These are phyloP conservation scores for Apotomis turbidana DNA, from an alignment of 2,888 invertebrate genomes.

Conservation along the genomic window DNA sequence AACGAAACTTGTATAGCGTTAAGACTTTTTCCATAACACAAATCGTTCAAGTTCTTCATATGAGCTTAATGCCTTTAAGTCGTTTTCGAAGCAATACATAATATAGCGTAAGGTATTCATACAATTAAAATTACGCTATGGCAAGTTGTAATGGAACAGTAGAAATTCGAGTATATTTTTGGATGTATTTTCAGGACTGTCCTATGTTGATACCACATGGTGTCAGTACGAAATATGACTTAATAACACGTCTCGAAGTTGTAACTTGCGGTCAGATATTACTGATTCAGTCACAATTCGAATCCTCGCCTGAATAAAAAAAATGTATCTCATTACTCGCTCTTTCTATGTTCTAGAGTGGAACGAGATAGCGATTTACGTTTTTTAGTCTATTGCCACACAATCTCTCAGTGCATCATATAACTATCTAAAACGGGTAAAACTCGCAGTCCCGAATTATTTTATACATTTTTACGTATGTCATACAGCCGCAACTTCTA, in stretches of 20 bases:
- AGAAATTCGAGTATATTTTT: neutral
- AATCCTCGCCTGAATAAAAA: constrained; percentile 7
- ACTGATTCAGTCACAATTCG: constrained; percentile 45
- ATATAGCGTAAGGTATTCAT: too few species aligned
- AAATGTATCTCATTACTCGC: constrained; percentile 8
- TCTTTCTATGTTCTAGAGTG: neutral
- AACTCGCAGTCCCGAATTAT: too few species aligned
- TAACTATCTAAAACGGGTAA: too few species aligned
- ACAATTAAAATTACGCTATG: too few species aligned
- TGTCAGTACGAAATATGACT: constrained; percentile 54
- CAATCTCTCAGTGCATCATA: neutral
- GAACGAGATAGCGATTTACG: neutral
- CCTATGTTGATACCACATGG: constrained; percentile 48
- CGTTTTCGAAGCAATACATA: too few species aligned
- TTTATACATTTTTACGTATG: too few species aligned
- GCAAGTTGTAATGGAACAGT: too few species aligned
- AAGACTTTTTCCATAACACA: too few species aligned
- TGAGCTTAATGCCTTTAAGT: too few species aligned
- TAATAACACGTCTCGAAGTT: constrained; percentile 63
- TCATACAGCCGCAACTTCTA: too few species aligned
- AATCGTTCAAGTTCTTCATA: too few species aligned
- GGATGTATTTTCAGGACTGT: constrained; percentile 6
- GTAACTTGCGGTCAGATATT: constrained; percentile 55
- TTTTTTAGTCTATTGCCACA: neutral
- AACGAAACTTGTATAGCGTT: too few species aligned